Base-by-base conservation (phyloP, 2,797 vertebrate genomes). In the Anguilla megastoma region DNA sequence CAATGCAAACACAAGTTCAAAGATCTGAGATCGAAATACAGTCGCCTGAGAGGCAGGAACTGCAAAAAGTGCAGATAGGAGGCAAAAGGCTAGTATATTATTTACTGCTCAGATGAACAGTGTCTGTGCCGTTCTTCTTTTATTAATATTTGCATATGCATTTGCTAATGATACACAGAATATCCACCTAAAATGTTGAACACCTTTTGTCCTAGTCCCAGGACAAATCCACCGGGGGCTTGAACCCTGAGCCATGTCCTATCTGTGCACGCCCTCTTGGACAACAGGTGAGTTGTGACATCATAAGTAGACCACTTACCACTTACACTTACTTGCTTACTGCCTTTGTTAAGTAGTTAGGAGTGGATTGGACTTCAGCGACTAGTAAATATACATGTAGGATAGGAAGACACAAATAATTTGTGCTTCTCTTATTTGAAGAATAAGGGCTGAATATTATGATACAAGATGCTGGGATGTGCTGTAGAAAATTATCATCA, bases 231-330 rank as follows among this genome's bases (percentile, higher is more conserved):
- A 97, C 97, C 9, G 98, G 97, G 87, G 98, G 97, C 27, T 91
- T 98, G 94, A 99, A 99, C 94, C 98, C 98, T 82, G 98, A 99
- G 90, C 99, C 98, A 0, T 99, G 99, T 95, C 99, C 99, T 1
- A 99, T 99, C 92, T 99, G 99, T 94, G 97, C 98, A 52, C 97
- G 97, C 24, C 96, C 98, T 0, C 96, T 99, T 79, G 99, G 98
- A 76, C 97, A 97, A 90, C 98, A 99, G 96, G 99, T 99, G 92
- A 97, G 94, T 14, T 33, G 41, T 3, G 54, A 86, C 24, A 71
- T 33, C 33, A 16, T 14, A 30, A 27, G 30, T 45, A 85, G 21
- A 16, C 18, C 56, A 7, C n/a, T n/a, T n/a, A n/a, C n/a, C n/a
- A n/a, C n/a, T n/a, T n/a, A n/a, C n/a, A n/a, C n/a, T n/a, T n/a